Evolutionary conservation across 2,113 vertebrate genomes (phyloP).

Genomic region (Pollimyrus isidori): DNA sequence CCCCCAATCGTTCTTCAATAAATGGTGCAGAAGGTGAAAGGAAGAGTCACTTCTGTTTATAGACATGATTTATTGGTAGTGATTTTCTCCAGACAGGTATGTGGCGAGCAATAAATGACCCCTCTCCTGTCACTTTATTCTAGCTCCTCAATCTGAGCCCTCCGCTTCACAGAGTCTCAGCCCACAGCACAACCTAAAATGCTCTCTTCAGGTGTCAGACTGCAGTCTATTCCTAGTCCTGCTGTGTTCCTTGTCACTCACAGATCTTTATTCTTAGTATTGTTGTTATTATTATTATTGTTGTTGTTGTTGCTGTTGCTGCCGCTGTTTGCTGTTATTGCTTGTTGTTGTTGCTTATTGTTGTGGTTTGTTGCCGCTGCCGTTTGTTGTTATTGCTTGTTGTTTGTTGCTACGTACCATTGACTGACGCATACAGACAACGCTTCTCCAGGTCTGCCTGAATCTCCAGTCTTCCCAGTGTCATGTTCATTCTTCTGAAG

Average conservation of each 20-base stretch:
- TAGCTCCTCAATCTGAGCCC: not conserved
- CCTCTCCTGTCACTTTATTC: not conserved
- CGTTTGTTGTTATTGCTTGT: not conserved
- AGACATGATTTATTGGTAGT: conserved; percentile 4
- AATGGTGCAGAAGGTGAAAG: not conserved
- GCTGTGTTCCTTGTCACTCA: not conserved
- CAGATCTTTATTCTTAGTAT: not conserved
- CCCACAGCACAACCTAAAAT: not conserved
- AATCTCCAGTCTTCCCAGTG: not conserved
- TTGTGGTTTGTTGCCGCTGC: not conserved
- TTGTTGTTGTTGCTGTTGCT: not conserved
- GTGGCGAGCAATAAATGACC: conserved; percentile 3
- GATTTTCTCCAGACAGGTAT: conserved; percentile 1
- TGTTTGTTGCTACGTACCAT: not conserved
- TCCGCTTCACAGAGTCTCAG: not conserved
- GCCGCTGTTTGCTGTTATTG: no score
- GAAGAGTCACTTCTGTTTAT: not conserved
- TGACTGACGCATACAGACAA: not conserved
- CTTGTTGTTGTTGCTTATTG: not conserved
- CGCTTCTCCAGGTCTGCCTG: not conserved
- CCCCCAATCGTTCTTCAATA: not conserved
- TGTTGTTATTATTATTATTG: no score
- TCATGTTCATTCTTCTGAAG: not conserved
- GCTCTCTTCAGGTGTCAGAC: not conserved
- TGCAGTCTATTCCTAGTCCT: not conserved